Base-by-base conservation (phyloP, 1,140 invertebrate genomes). In the Steinernema feltiae region DNA sequence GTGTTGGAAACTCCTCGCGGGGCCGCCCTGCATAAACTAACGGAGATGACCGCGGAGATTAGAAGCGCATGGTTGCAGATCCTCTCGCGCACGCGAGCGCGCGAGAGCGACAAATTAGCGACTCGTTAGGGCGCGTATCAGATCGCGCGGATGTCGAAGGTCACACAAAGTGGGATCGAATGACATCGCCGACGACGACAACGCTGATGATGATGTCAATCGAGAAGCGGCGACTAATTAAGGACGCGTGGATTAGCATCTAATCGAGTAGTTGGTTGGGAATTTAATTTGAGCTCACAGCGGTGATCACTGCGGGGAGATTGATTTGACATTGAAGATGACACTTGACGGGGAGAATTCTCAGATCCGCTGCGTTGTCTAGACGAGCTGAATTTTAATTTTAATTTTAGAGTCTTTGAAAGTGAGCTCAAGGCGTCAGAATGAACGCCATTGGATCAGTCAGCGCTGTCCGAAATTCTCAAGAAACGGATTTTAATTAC, bases 151-250 rank as follows among this genome's bases (percentile, higher is more conserved):
- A 15, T n/a, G n/a, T n/a, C n/a, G 53, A 63, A 63, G 53, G 53
- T 63, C 53, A 63, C 53, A n/a, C n/a, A 46, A 63, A 63, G 53
- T 63, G 53, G 53, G 7, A 63, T 63, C 53, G 53, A 21, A 63
- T 63, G 53, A 3, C 53, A 41, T 41, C 18, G 35, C 7, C 18
- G 7, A 18, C 7, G 35, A 7, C 35, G 35, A 7, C 18, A 41
- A 41, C 7, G 7, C 7, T 18, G 35, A 18, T 12, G 24, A 63
- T 12, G 53, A 63, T 63, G 41, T 46, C 41, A 7, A 46, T 46
- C 41, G 41, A 46, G n/a, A n/a, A n/a, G n/a, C n/a, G n/a, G n/a
- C n/a, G n/a, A n/a, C 41, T 46, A 46, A 46, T 46, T 46, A 46
- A n/a, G 41, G 41, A 46, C 7, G 7, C 41, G 7, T 12, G 41